Evolutionary conservation across 1,140 invertebrate species (phyloP).

Genomic region (Melitaea cinxia): DNA sequence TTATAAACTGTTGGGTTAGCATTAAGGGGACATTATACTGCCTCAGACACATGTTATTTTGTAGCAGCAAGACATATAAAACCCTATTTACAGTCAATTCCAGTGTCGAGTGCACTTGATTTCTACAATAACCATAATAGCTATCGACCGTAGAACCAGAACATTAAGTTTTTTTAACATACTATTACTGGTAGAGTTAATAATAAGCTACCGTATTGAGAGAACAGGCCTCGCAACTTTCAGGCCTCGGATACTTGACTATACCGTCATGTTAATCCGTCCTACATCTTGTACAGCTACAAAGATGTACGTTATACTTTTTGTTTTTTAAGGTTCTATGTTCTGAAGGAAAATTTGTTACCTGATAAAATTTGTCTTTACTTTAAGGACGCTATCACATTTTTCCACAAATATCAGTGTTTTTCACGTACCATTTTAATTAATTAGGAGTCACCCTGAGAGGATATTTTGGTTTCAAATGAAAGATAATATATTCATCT

Average conservation of each 20-base stretch:
- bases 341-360: background rate
- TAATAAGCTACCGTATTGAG: conserved; percentile 29
- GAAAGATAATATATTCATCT: no score
- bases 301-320: background rate
- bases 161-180: conserved; percentile 23
- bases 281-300: conserved; percentile 4
- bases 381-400: no score
- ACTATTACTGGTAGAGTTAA: conserved; percentile 32
- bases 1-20: no score
- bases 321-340: background rate
- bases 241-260: background rate
- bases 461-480: no score
- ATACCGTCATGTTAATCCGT: background rate
- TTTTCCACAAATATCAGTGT: no score
- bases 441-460: no score
- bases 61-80: background rate
- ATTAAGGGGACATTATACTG: background rate
- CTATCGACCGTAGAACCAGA: conserved; percentile 20
- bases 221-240: conserved; percentile 29
- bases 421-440: no score
- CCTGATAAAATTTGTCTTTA: conserved; percentile 1
- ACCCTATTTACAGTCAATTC: conserved; percentile 8
- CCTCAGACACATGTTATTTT: background rate
- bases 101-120: conserved; percentile 20
- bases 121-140: conserved; percentile 30